Percentiles rank a stretch among this genome's conserved stretches.
These are phyloP conservation scores for Fistularia tabacaria DNA, from an alignment of 2,797 vertebrate genomes.

Conservation along the genomic window DNA sequence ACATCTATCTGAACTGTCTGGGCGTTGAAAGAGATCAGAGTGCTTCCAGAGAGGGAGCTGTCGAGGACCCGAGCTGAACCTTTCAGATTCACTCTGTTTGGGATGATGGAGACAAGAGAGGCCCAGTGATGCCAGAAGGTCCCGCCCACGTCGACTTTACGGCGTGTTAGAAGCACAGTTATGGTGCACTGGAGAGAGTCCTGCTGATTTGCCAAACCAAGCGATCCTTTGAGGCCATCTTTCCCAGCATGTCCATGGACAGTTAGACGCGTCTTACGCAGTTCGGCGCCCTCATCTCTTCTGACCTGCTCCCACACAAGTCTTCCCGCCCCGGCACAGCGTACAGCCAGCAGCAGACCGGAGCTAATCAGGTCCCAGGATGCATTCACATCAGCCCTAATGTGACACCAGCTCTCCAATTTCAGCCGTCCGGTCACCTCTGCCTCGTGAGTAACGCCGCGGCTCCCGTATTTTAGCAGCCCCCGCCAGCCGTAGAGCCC, in stretches of 20 bases:
- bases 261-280: conserved; percentile 27
- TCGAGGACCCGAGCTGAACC: conserved; percentile 30
- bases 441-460: conserved; percentile 5
- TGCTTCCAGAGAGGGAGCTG: conserved; percentile 36
- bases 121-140: conserved; percentile 45
- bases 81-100: conserved; percentile 38
- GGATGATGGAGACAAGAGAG: conserved; percentile 38
- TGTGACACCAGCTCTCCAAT: conserved; percentile 43
- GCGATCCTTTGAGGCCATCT: conserved; percentile 27
- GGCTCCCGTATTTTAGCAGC: conserved; percentile 27
- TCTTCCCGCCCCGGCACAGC: conserved; percentile 40
- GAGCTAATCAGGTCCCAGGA: conserved; percentile 36
- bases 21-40: conserved; percentile 16
- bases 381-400: conserved; percentile 36
- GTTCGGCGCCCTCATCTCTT: background rate
- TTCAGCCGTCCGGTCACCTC: conserved; percentile 39
- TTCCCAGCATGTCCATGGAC: conserved; percentile 30
- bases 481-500: conserved; percentile 44
- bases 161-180: conserved; percentile 27
- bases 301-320: conserved; percentile 42
- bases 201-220: conserved; percentile 38
- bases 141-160: conserved; percentile 34
- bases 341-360: conserved; percentile 36
- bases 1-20: conserved; percentile 28
- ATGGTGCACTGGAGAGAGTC: conserved; percentile 30